phyloP scores from a whole-genome alignment of 2,888 invertebrate species.

The Labia minor region DNA sequence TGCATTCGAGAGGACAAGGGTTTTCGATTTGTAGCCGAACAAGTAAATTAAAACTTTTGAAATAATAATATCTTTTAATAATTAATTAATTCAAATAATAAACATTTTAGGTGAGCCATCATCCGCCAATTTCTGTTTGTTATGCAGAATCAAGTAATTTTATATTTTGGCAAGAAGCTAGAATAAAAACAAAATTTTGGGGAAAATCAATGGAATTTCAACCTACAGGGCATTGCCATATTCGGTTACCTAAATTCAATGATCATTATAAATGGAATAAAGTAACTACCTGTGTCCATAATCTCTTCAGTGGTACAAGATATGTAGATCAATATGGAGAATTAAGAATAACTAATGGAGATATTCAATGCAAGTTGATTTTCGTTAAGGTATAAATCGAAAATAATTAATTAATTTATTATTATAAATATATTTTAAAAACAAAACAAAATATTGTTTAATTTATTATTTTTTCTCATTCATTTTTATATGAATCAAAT shows the following conservation, averaged over 20 bases:
- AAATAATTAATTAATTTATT: constrained; percentile 13
- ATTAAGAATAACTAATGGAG: constrained; percentile 51
- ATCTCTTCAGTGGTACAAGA: constrained; percentile 67
- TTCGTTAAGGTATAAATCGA: constrained; percentile 63
- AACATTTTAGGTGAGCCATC: constrained; percentile 59
- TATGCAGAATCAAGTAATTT: constrained; percentile 67
- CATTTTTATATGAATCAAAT: not conserved
- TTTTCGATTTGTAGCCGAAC: constrained; percentile 67
- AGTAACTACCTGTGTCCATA: constrained; percentile 78
- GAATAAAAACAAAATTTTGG: constrained; percentile 82
- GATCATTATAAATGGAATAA: constrained; percentile 70
- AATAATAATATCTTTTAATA: not conserved
- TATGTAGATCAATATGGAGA: constrained; percentile 85
- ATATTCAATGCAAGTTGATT: constrained; percentile 60
- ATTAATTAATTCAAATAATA: no score
- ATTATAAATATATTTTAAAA: not conserved
- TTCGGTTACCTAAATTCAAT: constrained; percentile 44
- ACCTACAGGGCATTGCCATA: constrained; percentile 46
- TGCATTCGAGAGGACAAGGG: constrained; percentile 65
- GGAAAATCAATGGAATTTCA: constrained; percentile 85
- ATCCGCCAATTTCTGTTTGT: constrained; percentile 73
- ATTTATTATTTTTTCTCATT: not conserved
- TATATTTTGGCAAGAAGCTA: constrained; percentile 70
- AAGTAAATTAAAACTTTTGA: constrained; percentile 47
- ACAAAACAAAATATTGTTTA: not conserved